Base-by-base conservation (phyloP, 2,888 invertebrate species). In the Microctonus aethiopoides region DNA sequence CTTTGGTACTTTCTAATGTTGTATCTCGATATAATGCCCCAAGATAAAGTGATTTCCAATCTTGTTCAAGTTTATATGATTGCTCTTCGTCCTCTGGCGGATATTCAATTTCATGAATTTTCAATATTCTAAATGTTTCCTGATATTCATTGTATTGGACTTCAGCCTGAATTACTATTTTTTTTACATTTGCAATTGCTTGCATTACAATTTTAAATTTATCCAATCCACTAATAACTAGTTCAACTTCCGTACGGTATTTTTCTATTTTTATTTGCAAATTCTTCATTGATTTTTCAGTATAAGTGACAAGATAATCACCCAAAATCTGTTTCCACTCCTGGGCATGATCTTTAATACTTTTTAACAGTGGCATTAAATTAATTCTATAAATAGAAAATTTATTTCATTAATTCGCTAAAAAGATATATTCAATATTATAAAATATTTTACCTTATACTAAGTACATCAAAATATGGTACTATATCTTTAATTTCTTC, bases 201-300 rank as follows among this genome's bases (percentile, higher is more conserved):
- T 92, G 92, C 92, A 97, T 93, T 2, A 97, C 94, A 71, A 91
- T 87, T 85, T 95, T 96, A 81, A 97, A 94, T 79, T 94, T 92
- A 67, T 93, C 93, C 54, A 96, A 86, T 5, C 93, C 93, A 78
- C 91, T 92, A 36, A 96, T 94, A 65, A 92, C 92, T 83, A 91
- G 90, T 77, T 95, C 92, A 34, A 96, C 89, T 65, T 93, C 91
- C 68, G 86, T 82, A 52, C 91, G 90, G 57, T 91, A 90, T 20
- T 87, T 84, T 88, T 92, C 91, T 64, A 96, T 92, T 76, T 90
- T 90, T 72, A 89, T 89, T 79, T 91, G 91, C 81, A 96, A 88
- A 56, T 90, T 89, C 54, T 88, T 87, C 91, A 96, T 94, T 76
- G 89, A 90, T 75, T 89, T 87, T 70, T 90, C 89, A 0, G 94